Conservation (phyloP, 2,888 invertebrate species). For the Heteromurus nitidus region DNA sequence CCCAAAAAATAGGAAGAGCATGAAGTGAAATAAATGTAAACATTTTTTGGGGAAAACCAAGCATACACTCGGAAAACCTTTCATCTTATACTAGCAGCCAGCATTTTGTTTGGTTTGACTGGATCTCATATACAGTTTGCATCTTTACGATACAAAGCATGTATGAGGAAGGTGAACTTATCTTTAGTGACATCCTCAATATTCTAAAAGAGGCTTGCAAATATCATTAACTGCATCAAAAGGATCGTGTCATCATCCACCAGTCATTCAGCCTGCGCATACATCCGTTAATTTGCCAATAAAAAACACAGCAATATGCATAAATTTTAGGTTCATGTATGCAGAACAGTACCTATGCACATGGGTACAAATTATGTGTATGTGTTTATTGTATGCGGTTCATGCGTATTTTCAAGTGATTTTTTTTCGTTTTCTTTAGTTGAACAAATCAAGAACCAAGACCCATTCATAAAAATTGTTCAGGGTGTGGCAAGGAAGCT, state of each 20-base stretch:
- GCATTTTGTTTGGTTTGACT: no score
- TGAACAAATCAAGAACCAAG: slow-evolving; percentile 20
- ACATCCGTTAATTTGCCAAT: slow-evolving; percentile 9
- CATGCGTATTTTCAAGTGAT: background rate
- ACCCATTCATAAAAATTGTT: slow-evolving; percentile 63
- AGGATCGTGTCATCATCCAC: no score
- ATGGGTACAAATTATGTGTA: background rate
- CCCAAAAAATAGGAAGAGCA: no score
- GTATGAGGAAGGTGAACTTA: no score
- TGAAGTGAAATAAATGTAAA: no score
- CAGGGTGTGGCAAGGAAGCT: slow-evolving; percentile 64
- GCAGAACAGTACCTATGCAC: background rate
- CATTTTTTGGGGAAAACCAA: no score
- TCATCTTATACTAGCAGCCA: no score
- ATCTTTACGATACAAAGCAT: no score
- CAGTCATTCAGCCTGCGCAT: slow-evolving; percentile 1
- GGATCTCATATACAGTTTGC: no score
- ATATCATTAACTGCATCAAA: slow-evolving; percentile 8
- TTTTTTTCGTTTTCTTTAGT: slow-evolving; percentile 10
- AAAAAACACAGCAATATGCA: background rate
- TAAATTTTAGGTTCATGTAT: background rate
- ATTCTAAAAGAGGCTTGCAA: background rate
- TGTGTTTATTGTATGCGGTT: background rate
- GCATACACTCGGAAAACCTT: no score
- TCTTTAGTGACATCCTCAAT: no score